These are phyloP conservation scores for Chrysolina haemoptera DNA, from an alignment of 2,888 invertebrate species.

Conservation along the genomic window DNA sequence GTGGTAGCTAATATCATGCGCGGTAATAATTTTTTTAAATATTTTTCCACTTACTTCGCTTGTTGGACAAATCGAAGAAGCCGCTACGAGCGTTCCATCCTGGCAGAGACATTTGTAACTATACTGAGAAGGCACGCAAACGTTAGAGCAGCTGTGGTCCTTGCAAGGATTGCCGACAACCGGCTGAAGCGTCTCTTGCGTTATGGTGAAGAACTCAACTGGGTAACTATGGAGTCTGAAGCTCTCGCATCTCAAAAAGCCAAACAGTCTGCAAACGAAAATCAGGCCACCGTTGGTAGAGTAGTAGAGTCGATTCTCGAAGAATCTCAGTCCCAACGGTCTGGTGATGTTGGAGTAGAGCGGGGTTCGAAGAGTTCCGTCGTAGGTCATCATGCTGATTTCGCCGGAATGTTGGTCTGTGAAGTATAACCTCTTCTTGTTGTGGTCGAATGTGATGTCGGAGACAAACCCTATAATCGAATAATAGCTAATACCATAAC, in stretches of 20 bases:
- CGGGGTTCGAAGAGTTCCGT: constrained; percentile 68
- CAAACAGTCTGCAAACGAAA: constrained; percentile 75
- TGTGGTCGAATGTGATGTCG: constrained; percentile 71
- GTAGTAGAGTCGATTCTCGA: constrained; percentile 86
- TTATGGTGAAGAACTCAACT: constrained; percentile 72
- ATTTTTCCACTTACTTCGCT: constrained; percentile 37
- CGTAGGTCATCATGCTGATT: constrained; percentile 68
- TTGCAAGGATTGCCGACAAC: constrained; percentile 71
- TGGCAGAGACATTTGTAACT: constrained; percentile 73
- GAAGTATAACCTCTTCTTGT: constrained; percentile 80
- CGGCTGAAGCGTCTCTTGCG: constrained; percentile 74
- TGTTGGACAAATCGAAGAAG: constrained; percentile 63
- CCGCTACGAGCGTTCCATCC: constrained; percentile 69
- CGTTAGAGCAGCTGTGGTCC: constrained; percentile 72
- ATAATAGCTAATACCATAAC: too few species aligned
- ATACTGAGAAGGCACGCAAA: constrained; percentile 75
- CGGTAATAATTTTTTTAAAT: too few species aligned
- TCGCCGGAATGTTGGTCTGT: constrained; percentile 76
- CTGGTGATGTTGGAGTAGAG: constrained; percentile 71
- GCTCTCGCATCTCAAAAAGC: constrained; percentile 69
- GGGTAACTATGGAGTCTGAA: constrained; percentile 70
- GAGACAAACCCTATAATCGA: constrained; percentile 64
- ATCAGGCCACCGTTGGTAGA: constrained; percentile 73
- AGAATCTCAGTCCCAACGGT: constrained; percentile 79
- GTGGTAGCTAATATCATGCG: too few species aligned